phyloP scores from a whole-genome alignment of 2,113 vertebrate species.

The Misgurnus mizolepis region DNA sequence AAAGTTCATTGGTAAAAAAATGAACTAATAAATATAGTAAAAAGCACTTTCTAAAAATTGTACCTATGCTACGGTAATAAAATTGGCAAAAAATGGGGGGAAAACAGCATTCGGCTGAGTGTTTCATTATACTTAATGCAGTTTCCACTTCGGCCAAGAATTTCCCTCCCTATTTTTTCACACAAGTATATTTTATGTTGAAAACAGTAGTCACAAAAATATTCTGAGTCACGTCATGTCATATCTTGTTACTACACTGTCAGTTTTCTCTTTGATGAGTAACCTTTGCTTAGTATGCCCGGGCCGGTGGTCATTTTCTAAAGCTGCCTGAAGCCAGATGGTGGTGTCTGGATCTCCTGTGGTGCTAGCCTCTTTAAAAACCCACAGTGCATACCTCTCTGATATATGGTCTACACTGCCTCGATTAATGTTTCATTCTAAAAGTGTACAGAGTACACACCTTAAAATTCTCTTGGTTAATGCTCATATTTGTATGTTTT shows the following conservation, averaged over 20 bases:
- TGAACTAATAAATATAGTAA: too few species aligned
- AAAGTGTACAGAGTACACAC: background rate
- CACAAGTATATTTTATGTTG: too few species aligned
- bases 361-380: conserved; percentile 26
- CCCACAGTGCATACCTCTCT: background rate
- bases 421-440: background rate
- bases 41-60: too few species aligned
- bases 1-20: too few species aligned
- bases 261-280: background rate
- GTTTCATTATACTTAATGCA: too few species aligned
- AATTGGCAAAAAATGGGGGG: too few species aligned
- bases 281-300: background rate
- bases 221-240: background rate
- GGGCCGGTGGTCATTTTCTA: background rate
- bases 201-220: too few species aligned
- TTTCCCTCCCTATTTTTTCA: too few species aligned
- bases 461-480: background rate
- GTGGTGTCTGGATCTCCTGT: conserved; percentile 5
- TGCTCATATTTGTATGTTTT: background rate
- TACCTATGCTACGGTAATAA: too few species aligned
- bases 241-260: background rate
- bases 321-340: conserved; percentile 18
- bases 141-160: too few species aligned
- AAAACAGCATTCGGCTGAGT: too few species aligned
- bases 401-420: background rate